Evolutionary conservation across 2,113 vertebrate species (phyloP), one percentile per base, ranked within the genome.

Genomic region (Charina bottae): DNA sequence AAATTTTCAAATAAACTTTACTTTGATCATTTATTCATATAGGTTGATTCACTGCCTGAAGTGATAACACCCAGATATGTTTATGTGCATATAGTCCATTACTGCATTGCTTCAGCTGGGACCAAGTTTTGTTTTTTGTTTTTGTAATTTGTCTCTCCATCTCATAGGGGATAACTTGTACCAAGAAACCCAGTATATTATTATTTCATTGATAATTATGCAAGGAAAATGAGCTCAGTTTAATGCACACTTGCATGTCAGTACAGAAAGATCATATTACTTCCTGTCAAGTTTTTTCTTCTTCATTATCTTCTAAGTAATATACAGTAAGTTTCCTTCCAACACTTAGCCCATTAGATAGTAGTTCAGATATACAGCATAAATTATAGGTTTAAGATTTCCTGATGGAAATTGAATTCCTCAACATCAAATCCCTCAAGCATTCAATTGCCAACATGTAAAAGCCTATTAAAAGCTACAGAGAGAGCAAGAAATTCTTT

Each of bases 341-440:
- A 37, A 33, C 13, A 84, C 83, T 91, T 96, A 56, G 92, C 89
- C 89, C 1, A 23, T 92, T 92, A 23, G 54, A 84, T 49, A 26
- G 5, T 64, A 93, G 83, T 21, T 84, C 19, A 84, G 78, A 7
- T 21, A 46, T 24, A 11, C 19, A 33, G 17, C 55, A 8, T 87
- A 24, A 87, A 68, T 68, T 87, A 56, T 37, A 53, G 56, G 64
- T 72, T 91, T 85, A 60, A 85, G 84, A 62, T 90, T 62, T 85
- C 83, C 83, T 49, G 53, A 24, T 59, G 56, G 56, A 33, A 58
- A 59, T 33, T 42, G 33, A 85, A 85, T 54, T 54, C 24, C 49
- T 72, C n/a, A 19, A 72, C 68, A 72, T 85, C 33, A 87, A 87
- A 59, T 87, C 58, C 54, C 85, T 87, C 55, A 87, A 58, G 55